Evolutionary conservation across 2,797 vertebrate species (phyloP), one percentile per base, ranked within the genome.

Genomic region (Aphelocoma californica): DNA sequence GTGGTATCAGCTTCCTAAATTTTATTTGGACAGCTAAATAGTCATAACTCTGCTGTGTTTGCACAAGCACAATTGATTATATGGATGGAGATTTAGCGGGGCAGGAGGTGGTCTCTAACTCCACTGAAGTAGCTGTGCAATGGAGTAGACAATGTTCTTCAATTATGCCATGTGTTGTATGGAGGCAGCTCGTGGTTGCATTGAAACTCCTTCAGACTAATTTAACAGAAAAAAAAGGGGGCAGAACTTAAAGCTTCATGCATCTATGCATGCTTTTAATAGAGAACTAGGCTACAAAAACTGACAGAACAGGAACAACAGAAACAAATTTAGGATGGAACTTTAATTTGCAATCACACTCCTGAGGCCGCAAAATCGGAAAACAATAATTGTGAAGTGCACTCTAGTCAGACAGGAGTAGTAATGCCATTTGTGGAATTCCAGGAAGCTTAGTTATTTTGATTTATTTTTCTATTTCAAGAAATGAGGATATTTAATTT

Each of bases 181-280:
- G 34, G 53, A 48, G 11, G 29, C 0, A 2, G 50, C 14, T 81
- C 0, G 0, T 54, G 42, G 29, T 42, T 78, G 31, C 51, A 12
- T 5, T 77, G 32, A 90, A 90, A 64, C 2, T 3, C 3, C 18
- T 80, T 38, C 45, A 67, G 45, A 88, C 3, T 6, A 72, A 77
- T 50, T 61, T 72, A 80, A 34, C 20, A 72, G 31, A 36, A 74
- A 34, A 50, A 51, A 48, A 42, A 29, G 3, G 3, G 3, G 5
- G 12, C 12, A 66, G 14, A 40, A 48, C 15, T 53, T 80, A 42
- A 70, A 93, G 15, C 8, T 87, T 96, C n/a, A 79, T 84, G 23
- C 47, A 51, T 72, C 61, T 66, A 50, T 64, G 50, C 18, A 81
- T 54, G 11, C 10, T 89, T 89, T 85, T 61, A 91, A 81, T 61